These are phyloP conservation scores for Nyctibius grandis DNA, from an alignment of 2,797 vertebrate species.

Conservation along the genomic window DNA sequence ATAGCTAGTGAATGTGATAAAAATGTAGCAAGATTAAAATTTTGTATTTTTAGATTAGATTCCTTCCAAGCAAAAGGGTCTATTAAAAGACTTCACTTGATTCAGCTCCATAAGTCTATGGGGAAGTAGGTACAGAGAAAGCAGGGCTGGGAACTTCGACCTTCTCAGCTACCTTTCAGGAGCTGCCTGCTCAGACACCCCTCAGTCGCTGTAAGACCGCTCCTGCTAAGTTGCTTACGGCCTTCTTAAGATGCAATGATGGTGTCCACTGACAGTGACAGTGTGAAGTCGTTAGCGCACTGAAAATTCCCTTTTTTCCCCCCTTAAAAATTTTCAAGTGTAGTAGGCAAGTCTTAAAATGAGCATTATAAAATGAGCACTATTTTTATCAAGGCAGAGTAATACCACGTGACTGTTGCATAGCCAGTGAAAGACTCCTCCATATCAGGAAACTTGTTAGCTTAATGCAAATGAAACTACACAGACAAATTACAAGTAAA, in stretches of 20 bases:
- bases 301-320: not conserved
- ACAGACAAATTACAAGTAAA: not conserved
- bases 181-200: not conserved
- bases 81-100: not conserved
- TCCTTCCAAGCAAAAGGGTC: not conserved
- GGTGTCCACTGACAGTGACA: rapidly evolving
- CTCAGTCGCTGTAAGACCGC: rapidly evolving
- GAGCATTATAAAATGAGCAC: not conserved
- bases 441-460: not conserved
- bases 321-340: not conserved
- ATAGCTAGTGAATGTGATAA: not conserved
- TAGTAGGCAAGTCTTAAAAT: not conserved
- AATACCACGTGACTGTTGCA: not conserved
- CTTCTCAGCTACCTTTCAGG: not conserved
- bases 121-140: not conserved
- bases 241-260: rapidly evolving
- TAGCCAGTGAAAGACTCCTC: not conserved
- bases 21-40: not conserved
- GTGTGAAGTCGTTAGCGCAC: not conserved
- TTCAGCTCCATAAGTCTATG: not conserved
- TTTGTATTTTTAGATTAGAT: not conserved
- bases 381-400: not conserved
- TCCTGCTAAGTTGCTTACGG: not conserved
- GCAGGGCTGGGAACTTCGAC: not conserved
- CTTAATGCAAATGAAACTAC: not conserved